Evolutionary conservation across 2,888 invertebrate genomes (phyloP).

Genomic region (Cylindroiulus punctatus): DNA sequence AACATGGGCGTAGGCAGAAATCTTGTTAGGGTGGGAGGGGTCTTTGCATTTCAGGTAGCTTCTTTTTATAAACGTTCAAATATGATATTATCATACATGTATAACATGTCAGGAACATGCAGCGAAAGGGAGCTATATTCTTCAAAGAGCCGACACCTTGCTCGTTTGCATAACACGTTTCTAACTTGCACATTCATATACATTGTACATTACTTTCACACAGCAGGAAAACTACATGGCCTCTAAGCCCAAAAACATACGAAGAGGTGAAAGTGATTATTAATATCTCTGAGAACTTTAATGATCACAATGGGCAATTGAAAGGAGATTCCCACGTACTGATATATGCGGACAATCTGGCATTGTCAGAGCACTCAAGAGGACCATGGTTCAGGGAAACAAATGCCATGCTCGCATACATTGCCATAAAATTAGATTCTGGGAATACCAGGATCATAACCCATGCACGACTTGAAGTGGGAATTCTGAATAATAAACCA

Average conservation of each 20-base stretch:
- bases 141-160: too few species aligned
- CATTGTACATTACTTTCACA: too few species aligned
- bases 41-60: too few species aligned
- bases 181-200: too few species aligned
- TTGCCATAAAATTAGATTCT: slow-evolving; percentile 1
- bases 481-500: slow-evolving; percentile 20
- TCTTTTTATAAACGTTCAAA: too few species aligned
- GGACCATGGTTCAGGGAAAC: neutral
- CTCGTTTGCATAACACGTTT: too few species aligned
- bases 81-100: too few species aligned
- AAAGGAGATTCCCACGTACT: neutral
- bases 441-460: neutral
- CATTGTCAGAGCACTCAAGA: too few species aligned
- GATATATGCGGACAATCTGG: neutral
- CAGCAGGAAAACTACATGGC: neutral
- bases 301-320: neutral
- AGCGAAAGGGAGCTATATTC: too few species aligned
- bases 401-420: neutral
- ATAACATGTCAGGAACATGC: too few species aligned
- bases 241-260: neutral
- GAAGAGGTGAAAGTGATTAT: neutral
- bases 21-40: too few species aligned
- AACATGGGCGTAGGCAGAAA: too few species aligned
- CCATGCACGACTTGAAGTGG: neutral
- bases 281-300: neutral